Conservation (phyloP, 2,113 vertebrate genomes). For the Hydropotes inermis region DNA sequence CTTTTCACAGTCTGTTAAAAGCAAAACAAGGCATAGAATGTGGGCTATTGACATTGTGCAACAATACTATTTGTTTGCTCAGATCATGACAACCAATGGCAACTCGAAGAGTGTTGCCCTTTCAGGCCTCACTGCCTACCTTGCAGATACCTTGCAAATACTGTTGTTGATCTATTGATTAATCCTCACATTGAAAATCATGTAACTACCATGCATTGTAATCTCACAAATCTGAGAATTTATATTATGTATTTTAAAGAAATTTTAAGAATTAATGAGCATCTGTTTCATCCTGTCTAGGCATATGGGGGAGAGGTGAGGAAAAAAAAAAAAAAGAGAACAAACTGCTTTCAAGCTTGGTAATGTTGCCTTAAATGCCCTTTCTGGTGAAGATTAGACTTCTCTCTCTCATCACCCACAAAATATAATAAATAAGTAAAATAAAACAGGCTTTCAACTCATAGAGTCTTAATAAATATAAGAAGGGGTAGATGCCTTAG, state of each 20-base stretch:
- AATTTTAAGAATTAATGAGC: conserved; percentile 69
- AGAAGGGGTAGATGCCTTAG: neutral
- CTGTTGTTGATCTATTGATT: conserved; percentile 40
- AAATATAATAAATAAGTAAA: neutral
- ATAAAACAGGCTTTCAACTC: neutral
- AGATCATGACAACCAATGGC: conserved; percentile 23
- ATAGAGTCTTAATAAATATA: neutral
- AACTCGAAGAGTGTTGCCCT: conserved; percentile 11
- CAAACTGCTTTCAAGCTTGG: conserved; percentile 28
- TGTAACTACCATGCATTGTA: conserved; percentile 43
- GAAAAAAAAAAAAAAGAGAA: conserved; percentile 30
- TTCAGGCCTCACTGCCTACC: neutral
- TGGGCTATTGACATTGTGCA: conserved; percentile 41
- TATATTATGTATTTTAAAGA: conserved; percentile 46
- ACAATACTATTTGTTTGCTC: conserved; percentile 49
- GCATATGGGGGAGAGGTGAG: conserved; percentile 52
- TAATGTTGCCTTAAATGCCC: conserved; percentile 59
- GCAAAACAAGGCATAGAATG: conserved; percentile 60
- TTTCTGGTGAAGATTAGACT: neutral
- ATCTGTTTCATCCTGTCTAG: conserved; percentile 56
- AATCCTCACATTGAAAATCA: conserved; percentile 23
- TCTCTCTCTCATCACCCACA: neutral
- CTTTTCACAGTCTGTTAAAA: conserved; percentile 65
- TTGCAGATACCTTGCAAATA: neutral
- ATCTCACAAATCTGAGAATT: conserved; percentile 16